Evolutionary conservation across 2,888 invertebrate species (phyloP), one percentile per base, ranked within the genome.

Genomic region (Caenorhabditis imperialis): DNA sequence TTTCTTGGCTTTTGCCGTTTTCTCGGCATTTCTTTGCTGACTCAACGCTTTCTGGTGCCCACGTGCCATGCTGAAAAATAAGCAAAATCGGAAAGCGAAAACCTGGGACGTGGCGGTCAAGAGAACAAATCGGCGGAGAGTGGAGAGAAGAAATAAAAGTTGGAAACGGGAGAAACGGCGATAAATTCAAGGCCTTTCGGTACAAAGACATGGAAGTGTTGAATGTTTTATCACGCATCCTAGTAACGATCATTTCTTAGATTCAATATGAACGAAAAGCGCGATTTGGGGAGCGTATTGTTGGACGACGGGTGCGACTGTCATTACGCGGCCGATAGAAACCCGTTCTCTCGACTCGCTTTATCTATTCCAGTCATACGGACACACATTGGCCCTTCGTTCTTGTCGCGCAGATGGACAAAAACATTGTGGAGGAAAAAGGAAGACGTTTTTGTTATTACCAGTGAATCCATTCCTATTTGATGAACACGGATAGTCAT

Each of bases 41-140:
- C 97, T 96, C 90, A 98, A 97, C 63, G 96, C 91, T 90, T 99
- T 99, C 89, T 99, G 98, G 88, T 98, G 98, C 88, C 98, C 98
- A 85, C 99, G 93, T 88, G 99, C 98, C 99, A 99, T 99, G 12
- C 50, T 61, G 50, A 23, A 27, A 30, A 38, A 45, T 25, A 45
- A 53, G 20, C 3, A 12, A 44, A 60, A 3, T 14, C 35, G 8
- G 51, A 30, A 16, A 16, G 23, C 23, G 20, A 40, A 6, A 33
- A 30, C 20, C 20, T 18, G 1, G 38, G 8, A 25, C 42, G 23
- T 40, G 27, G 30, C 22, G 33, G 42, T 51, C 20, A 45, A 44
- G 27, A 35, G 44, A 44, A 40, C 48, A 45, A n/a, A n/a, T 5
- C 40, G 40, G n/a, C n/a, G 38, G 8, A 25, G 48, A 30, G 50